Percentiles rank a stretch among this genome's conserved stretches.
phyloP scores from a whole-genome alignment of 2,888 invertebrate genomes.

The Harpagoxenus sublaevis region DNA sequence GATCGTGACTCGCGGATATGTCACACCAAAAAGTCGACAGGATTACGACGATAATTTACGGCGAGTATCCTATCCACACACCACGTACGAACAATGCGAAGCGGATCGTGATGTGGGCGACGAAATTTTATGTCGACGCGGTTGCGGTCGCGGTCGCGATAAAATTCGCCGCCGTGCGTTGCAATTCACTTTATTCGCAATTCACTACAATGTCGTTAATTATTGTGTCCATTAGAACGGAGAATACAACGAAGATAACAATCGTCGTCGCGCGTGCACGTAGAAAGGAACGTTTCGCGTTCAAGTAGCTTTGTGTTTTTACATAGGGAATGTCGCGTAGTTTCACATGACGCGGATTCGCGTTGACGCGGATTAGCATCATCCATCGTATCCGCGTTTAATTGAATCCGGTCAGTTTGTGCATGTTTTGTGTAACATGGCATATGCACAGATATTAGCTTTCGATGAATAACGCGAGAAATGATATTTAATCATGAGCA shows the following conservation, averaged over 20 bases:
- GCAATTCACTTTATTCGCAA: slow-evolving; percentile 1
- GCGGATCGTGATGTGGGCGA: background rate
- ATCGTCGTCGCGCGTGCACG: background rate
- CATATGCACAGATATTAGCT: slow-evolving; percentile 4
- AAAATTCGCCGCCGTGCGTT: slow-evolving; percentile 2
- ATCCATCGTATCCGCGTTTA: background rate
- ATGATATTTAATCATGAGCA: slow-evolving; percentile 22
- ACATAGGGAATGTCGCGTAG: background rate
- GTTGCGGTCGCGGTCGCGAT: background rate
- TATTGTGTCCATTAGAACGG: background rate
- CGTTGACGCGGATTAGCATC: background rate
- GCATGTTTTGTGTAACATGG: background rate
- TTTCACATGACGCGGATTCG: background rate
- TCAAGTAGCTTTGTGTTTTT: background rate
- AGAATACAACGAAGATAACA: background rate
- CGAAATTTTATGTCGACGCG: slow-evolving; percentile 20
- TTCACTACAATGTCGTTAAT: slow-evolving; percentile 5
- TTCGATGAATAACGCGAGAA: slow-evolving; percentile 8
- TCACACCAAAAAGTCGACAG: slow-evolving; percentile 25
- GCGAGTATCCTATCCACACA: background rate
- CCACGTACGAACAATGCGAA: slow-evolving; percentile 27
- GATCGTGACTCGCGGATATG: slow-evolving; percentile 37
- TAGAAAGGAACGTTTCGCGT: background rate
- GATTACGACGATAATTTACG: slow-evolving; percentile 28
- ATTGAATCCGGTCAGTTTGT: slow-evolving; percentile 11